A percentile compares a stretch with the other conserved stretches of the same genome.
Conservation (phyloP, 2,888 invertebrate species). For the Dinocampus coccinellae region DNA sequence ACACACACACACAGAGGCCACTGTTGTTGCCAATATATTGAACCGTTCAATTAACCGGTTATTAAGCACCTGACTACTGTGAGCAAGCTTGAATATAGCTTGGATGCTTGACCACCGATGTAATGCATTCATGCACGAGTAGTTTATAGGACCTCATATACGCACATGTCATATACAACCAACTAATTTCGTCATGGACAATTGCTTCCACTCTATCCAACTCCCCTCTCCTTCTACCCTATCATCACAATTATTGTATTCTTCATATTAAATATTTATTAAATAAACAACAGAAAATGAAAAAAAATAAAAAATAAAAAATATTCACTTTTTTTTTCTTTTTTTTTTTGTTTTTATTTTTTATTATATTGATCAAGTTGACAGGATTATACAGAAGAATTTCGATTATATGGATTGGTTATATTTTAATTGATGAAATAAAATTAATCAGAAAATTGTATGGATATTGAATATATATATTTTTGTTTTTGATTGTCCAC, state of each 20-base stretch:
- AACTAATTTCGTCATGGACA: conserved; percentile 28
- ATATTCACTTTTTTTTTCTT: no score
- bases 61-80: conserved; percentile 57
- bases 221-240: neutral
- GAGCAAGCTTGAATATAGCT: conserved; percentile 47
- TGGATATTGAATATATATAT: neutral
- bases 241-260: neutral
- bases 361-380: no score
- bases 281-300: no score
- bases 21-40: conserved; percentile 55
- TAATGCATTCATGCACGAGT: conserved; percentile 54
- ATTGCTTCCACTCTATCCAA: conserved; percentile 18
- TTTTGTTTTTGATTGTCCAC: neutral
- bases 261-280: neutral
- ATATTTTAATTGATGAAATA: no score
- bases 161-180: conserved; percentile 22
- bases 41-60: conserved; percentile 62
- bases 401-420: no score
- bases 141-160: conserved; percentile 29
- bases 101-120: conserved; percentile 51
- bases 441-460: neutral
- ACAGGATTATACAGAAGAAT: no score
- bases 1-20: conserved; percentile 22
- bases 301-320: no score
- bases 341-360: no score